Evolutionary conservation across 1,140 invertebrate species (phyloP).

Genomic region (Penaeus japonicus): DNA sequence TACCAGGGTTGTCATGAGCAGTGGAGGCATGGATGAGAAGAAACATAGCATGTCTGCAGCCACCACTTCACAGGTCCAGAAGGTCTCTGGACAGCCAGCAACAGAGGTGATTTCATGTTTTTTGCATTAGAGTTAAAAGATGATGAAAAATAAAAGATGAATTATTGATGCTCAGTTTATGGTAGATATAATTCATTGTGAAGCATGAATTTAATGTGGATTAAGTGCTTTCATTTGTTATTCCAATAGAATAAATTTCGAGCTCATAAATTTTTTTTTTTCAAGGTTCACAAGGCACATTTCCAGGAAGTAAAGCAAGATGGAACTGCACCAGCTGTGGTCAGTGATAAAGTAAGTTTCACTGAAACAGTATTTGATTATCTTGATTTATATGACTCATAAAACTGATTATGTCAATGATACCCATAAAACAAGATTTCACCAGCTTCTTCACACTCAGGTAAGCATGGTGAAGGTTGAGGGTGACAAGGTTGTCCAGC

Average conservation of each 20-base stretch:
- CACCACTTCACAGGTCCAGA: conserved; percentile 40
- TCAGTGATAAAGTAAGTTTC: conserved; percentile 48
- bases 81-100: conserved; percentile 43
- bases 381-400: too few relatives aligned
- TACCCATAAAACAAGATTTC: not conserved
- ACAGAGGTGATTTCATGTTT: conserved; percentile 29
- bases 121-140: too few relatives aligned
- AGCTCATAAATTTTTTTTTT: not conserved
- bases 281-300: conserved; percentile 45
- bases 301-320: conserved; percentile 41
- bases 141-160: not conserved
- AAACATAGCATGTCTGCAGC: conserved; percentile 27
- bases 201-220: too few relatives aligned
- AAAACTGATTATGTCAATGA: not conserved
- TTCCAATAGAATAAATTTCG: not conserved
- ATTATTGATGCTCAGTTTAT: not conserved
- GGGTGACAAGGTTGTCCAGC: conserved; percentile 61
- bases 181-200: not conserved
- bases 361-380: too few relatives aligned
- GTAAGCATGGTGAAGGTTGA: conserved; percentile 65
- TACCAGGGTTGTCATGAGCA: conserved; percentile 27
- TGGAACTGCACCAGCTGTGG: conserved; percentile 36
- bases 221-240: not conserved
- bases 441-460: not conserved
- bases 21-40: conserved; percentile 7